A percentile compares a stretch with the other conserved stretches of the same genome.
These are phyloP conservation scores for Drosophila robusta DNA, from an alignment of 2,888 invertebrate species.

Conservation along the genomic window DNA sequence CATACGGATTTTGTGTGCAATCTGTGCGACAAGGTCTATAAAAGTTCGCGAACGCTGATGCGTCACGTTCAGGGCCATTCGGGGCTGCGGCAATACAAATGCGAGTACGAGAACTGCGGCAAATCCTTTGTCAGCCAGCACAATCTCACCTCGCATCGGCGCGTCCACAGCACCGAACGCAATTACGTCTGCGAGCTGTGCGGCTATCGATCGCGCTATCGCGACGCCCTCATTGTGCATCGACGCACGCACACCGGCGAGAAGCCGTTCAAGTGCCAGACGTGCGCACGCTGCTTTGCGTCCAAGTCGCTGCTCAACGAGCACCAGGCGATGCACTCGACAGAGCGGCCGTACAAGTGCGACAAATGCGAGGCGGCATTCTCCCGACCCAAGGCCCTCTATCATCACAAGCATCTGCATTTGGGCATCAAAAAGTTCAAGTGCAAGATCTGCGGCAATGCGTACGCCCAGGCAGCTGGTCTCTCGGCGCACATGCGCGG, in stretches of 20 bases:
- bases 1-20: slow-evolving; percentile 66
- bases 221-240: slow-evolving; percentile 74
- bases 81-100: slow-evolving; percentile 67
- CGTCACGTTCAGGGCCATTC: slow-evolving; percentile 71
- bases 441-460: slow-evolving; percentile 78
- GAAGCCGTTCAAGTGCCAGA: slow-evolving; percentile 74
- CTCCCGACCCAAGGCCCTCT: slow-evolving; percentile 75
- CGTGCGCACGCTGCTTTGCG: slow-evolving; percentile 74
- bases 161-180: slow-evolving; percentile 71
- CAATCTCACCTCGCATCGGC: slow-evolving; percentile 69
- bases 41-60: slow-evolving; percentile 65
- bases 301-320: slow-evolving; percentile 75
- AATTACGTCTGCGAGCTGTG: slow-evolving; percentile 80
- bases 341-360: slow-evolving; percentile 73
- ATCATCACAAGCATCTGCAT: slow-evolving; percentile 80
- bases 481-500: slow-evolving; percentile 82
- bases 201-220: slow-evolving; percentile 75
- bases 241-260: slow-evolving; percentile 80
- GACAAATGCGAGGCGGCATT: slow-evolving; percentile 74
- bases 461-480: slow-evolving; percentile 82
- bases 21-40: slow-evolving; percentile 71
- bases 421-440: slow-evolving; percentile 81
- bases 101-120: slow-evolving; percentile 70
- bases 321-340: slow-evolving; percentile 80
- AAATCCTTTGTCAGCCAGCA: slow-evolving; percentile 76